phyloP scores from a whole-genome alignment of 2,888 invertebrate species.

The Merodon equestris region DNA sequence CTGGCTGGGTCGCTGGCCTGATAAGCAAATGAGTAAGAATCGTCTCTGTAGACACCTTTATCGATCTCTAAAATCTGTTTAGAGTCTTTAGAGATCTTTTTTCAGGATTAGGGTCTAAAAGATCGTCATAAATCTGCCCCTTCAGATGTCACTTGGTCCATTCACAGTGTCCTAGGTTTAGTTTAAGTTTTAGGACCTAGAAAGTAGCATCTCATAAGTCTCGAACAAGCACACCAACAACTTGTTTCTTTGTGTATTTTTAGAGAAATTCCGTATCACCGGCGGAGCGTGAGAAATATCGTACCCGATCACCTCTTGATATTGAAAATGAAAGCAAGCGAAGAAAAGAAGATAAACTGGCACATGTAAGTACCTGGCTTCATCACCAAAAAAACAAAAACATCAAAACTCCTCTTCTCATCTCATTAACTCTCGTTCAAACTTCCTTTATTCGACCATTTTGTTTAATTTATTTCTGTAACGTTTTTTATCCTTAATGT shows the following conservation, averaged over 20 bases:
- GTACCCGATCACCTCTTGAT: constrained; percentile 88
- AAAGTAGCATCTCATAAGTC: too few species aligned
- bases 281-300: constrained; percentile 89
- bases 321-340: constrained; percentile 87
- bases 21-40: too few species aligned
- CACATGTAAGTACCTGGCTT: constrained; percentile 84
- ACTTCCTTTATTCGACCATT: background rate
- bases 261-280: constrained; percentile 91
- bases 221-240: background rate
- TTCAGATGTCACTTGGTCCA: too few species aligned
- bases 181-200: too few species aligned
- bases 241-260: constrained; percentile 60
- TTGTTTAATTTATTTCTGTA: background rate
- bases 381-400: constrained; percentile 2
- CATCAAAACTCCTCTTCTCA: constrained; percentile 1
- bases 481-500: background rate
- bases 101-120: too few species aligned
- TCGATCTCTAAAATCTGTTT: too few species aligned
- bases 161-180: too few species aligned
- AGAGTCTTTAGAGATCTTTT: too few species aligned
- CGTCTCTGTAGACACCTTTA: too few species aligned
- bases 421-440: background rate
- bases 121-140: too few species aligned
- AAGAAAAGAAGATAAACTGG: constrained; percentile 91
- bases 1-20: too few species aligned